phyloP scores from a whole-genome alignment of 2,888 invertebrate species.

The Apamea sordens region DNA sequence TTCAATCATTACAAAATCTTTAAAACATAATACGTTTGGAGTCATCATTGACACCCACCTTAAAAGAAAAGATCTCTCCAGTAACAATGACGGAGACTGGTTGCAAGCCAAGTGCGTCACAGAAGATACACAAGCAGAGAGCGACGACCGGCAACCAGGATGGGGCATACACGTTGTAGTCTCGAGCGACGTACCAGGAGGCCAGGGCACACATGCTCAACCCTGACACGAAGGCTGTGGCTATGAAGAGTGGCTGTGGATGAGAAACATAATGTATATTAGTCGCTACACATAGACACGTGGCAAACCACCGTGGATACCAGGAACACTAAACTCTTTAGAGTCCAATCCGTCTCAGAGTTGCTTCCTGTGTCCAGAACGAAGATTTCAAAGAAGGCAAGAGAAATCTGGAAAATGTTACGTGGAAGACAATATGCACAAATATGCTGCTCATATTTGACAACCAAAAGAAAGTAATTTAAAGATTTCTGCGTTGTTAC shows the following conservation, averaged over 20 bases:
- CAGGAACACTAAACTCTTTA: neutral
- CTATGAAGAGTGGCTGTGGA: constrained; percentile 78
- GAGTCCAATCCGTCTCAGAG: neutral
- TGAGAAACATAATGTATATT: neutral
- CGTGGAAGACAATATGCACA: neutral
- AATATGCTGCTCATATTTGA: neutral
- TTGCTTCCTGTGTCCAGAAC: neutral
- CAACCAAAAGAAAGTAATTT: neutral
- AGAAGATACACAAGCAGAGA: constrained; percentile 87
- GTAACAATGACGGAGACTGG: constrained; percentile 88
- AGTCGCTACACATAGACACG: neutral
- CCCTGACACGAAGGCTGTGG: constrained; percentile 81
- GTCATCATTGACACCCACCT: constrained; percentile 70
- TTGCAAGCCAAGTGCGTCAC: constrained; percentile 88
- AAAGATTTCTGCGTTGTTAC: no score
- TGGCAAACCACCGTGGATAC: neutral
- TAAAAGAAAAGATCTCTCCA: constrained; percentile 89
- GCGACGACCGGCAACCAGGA: constrained; percentile 88
- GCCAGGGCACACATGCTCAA: constrained; percentile 83
- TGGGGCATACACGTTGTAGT: constrained; percentile 74
- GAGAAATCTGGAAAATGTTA: neutral
- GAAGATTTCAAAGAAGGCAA: neutral
- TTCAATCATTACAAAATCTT: neutral
- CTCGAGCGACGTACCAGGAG: constrained; percentile 81
- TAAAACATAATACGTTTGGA: neutral